phyloP scores from a whole-genome alignment of 2,797 vertebrate genomes.

The Galago senegalensis region DNA sequence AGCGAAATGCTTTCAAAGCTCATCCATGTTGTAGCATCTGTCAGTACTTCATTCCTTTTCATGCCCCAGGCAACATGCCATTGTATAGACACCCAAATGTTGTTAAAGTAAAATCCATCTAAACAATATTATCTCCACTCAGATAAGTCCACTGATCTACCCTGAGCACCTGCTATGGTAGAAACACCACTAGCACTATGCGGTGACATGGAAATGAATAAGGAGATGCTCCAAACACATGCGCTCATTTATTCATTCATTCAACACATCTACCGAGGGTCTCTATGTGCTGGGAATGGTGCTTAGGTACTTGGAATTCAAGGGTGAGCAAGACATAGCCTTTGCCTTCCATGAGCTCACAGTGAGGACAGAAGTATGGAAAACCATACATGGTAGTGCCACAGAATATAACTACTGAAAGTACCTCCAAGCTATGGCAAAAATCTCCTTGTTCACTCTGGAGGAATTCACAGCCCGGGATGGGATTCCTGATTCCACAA shows the following conservation, averaged over 20 bases:
- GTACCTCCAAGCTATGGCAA: background rate
- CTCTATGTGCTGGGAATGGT: background rate
- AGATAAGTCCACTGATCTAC: background rate
- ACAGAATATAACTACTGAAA: background rate
- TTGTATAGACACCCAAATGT: background rate
- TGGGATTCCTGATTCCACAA: background rate
- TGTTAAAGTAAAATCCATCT: background rate
- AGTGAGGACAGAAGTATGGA: background rate
- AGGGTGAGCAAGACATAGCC: background rate
- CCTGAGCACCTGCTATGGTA: background rate
- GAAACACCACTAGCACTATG: background rate
- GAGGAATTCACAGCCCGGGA: background rate
- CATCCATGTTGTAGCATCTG: background rate
- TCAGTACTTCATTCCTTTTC: conserved; percentile 12
- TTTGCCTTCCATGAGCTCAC: background rate
- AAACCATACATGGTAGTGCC: background rate
- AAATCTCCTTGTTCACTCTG: background rate
- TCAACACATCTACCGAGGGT: background rate
- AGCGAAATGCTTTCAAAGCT: background rate
- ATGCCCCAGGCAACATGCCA: background rate
- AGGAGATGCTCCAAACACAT: background rate
- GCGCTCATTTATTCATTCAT: background rate
- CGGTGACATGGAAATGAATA: background rate
- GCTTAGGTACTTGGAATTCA: background rate
- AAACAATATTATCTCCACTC: background rate